These are phyloP conservation scores for Dicycla oo DNA, from an alignment of 2,888 invertebrate species.

Conservation along the genomic window DNA sequence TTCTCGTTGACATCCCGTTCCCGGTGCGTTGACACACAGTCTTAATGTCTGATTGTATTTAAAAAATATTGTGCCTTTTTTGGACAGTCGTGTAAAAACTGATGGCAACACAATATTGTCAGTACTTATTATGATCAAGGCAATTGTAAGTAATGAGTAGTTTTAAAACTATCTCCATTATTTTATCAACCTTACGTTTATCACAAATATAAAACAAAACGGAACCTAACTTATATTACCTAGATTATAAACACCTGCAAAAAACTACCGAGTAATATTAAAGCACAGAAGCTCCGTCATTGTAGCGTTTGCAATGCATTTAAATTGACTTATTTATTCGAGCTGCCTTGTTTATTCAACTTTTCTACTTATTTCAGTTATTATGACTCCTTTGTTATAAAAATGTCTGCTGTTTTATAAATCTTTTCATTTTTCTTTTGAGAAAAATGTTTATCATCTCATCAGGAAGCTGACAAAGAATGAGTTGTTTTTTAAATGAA, in stretches of 20 bases:
- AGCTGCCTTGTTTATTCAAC: slow-evolving; percentile 31
- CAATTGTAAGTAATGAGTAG: no score
- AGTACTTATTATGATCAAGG: no score
- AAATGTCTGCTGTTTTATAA: slow-evolving; percentile 14
- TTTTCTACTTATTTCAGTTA: slow-evolving; percentile 37
- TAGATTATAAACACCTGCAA: not conserved
- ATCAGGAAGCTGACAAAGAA: not conserved
- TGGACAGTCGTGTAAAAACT: no score
- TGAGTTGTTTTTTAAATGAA: no score
- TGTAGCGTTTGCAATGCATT: slow-evolving; percentile 43
- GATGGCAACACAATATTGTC: no score
- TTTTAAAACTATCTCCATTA: no score
- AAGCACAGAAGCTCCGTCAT: slow-evolving; percentile 1
- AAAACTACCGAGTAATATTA: not conserved
- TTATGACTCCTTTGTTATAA: not conserved
- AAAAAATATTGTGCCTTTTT: no score
- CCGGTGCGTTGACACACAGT: no score
- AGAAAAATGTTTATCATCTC: not conserved
- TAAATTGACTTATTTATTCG: slow-evolving; percentile 46
- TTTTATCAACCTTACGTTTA: no score
- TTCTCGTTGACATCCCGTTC: no score
- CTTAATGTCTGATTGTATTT: no score
- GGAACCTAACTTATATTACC: not conserved
- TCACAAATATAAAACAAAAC: not conserved
- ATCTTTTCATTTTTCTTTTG: slow-evolving; percentile 9